Conservation (phyloP, 1,140 invertebrate genomes). For the Zaprionus vittiger region DNA sequence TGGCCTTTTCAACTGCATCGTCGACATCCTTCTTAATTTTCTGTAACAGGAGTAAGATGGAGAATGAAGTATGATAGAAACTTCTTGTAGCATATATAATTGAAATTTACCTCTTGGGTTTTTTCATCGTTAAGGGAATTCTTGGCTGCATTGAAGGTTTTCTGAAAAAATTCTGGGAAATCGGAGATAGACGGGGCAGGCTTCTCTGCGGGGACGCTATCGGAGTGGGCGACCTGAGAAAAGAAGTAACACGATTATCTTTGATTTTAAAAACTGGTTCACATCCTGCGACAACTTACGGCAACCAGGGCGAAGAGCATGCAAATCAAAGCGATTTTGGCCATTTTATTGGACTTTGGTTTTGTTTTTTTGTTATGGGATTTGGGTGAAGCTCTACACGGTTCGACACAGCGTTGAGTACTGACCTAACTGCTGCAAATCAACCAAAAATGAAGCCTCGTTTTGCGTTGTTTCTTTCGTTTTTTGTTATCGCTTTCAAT, state of each 20-base stretch:
- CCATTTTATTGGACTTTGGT: conserved; percentile 50
- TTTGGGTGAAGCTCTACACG: conserved; percentile 31
- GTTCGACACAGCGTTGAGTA: conserved; percentile 34
- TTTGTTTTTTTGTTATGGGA: conserved; percentile 8
- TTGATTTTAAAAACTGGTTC: not conserved
- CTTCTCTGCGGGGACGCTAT: not conserved
- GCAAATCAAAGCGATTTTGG: conserved; percentile 64
- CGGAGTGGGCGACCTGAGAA: not conserved
- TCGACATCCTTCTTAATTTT: too few relatives aligned
- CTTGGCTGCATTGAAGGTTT: not conserved
- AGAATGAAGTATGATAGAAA: too few relatives aligned
- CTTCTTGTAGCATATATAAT: too few relatives aligned
- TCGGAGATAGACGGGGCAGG: too few relatives aligned
- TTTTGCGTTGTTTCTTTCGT: conserved; percentile 15
- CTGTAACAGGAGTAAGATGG: too few relatives aligned
- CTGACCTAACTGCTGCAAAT: conserved; percentile 11
- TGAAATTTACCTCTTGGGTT: too few relatives aligned
- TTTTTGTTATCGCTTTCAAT: not conserved
- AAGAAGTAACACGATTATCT: not conserved
- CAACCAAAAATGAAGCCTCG: conserved; percentile 19
- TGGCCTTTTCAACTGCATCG: too few relatives aligned
- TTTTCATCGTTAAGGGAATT: not conserved
- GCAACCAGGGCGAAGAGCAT: conserved; percentile 57
- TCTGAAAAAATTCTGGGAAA: too few relatives aligned
- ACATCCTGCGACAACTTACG: conserved; percentile 40